phyloP scores from a whole-genome alignment of 2,113 vertebrate genomes.

The Gymnobelideus leadbeateri region DNA sequence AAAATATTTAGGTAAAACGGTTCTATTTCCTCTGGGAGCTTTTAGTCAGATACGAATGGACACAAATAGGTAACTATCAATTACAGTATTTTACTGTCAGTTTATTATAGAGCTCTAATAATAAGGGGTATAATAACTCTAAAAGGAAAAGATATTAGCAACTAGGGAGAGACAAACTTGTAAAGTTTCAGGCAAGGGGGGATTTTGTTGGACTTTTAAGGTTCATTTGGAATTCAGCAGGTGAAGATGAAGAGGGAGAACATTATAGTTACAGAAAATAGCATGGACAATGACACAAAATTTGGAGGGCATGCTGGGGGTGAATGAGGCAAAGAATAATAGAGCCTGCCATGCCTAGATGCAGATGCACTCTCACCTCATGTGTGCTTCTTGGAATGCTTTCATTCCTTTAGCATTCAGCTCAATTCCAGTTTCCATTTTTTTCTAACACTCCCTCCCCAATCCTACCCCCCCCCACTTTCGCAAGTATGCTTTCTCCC shows the following conservation, averaged over 20 bases:
- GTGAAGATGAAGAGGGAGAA: not conserved
- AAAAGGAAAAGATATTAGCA: not conserved
- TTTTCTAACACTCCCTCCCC: not conserved
- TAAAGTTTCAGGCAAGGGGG: not conserved
- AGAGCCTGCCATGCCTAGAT: not conserved
- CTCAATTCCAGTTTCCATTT: not conserved
- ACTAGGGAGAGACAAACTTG: not conserved
- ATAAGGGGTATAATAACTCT: not conserved
- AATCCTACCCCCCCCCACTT: too few species aligned
- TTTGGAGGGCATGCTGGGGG: not conserved
- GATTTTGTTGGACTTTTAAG: not conserved
- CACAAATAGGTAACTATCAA: too few species aligned
- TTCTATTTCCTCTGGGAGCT: too few species aligned
- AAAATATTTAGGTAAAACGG: too few species aligned
- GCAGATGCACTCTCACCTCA: not conserved
- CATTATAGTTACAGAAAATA: not conserved
- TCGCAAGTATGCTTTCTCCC: not conserved
- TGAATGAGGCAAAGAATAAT: not conserved
- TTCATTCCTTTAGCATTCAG: not conserved
- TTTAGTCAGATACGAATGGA: too few species aligned
- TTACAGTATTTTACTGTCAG: not conserved
- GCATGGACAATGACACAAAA: not conserved
- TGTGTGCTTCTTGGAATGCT: not conserved
- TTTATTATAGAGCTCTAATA: not conserved
- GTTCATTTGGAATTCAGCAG: not conserved